Base-by-base conservation (phyloP, 2,797 vertebrate species). In the Taenioides sp. region DNA sequence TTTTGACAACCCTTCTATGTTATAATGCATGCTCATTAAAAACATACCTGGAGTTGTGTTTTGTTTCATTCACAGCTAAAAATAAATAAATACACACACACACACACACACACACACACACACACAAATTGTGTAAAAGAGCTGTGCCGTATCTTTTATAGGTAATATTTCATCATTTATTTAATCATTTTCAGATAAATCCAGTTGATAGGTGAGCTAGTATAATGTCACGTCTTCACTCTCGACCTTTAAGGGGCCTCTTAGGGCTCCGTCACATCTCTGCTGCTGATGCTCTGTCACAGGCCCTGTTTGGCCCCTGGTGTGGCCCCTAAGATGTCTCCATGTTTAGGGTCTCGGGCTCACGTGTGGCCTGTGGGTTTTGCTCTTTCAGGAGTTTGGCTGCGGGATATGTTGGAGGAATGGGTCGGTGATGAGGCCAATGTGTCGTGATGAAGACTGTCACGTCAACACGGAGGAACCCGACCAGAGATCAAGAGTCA, bases 221-320 rank as follows among this genome's bases (percentile, higher is more conserved):
- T 91, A 78, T 89, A 82, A 88, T 87, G 79, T 90, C 88, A 75
- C 77, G 77, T 86, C 81, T 89, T 84, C 75, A 77, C 67, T 81
- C 85, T 75, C 92, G 91, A 94, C 93, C 93, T 96, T 95, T 95
- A 92, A 81, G 94, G 94, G 92, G 89, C 91, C 93, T 91, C 93
- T 90, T 87, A 92, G 92, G 28, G 28, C 92, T 60, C 86, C 86
- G 94, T 96, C 95, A 95, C 64, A 85, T 89, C 85, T 92, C 90
- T 95, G 87, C 88, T 88, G 89, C 87, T 88, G 92, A 95, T 92
- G 93, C 94, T 94, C 25, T 59, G 25, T 60, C 25, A 16, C 58
- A 7, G 17, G 87, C 86, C 79, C 80, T 84, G 88, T 85, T 85
- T 94, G 93, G 87, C 92, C 94, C 93, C 86, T 90, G 20, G n/a